Evolutionary conservation across 2,888 invertebrate genomes (phyloP), one percentile per base, ranked within the genome.

Genomic region (Metacarcinus magister): DNA sequence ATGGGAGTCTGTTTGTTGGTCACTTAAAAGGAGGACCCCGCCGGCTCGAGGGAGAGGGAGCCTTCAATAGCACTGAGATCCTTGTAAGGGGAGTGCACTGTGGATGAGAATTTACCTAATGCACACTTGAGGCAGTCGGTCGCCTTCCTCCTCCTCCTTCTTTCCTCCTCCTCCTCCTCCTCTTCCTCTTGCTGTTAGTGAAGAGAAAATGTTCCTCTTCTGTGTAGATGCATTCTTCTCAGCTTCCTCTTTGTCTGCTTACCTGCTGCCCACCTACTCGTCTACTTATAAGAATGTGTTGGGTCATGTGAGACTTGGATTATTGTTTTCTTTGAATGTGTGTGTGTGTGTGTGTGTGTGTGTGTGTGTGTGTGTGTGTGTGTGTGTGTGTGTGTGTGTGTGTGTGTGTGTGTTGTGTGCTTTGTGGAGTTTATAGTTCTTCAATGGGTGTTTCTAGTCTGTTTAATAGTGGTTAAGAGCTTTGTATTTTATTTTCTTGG

Each of bases 31-130:
- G 28, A 82, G 82, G 82, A 32, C 82, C 82, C 3, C 67, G 67
- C 13, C 67, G 67, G 67, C 10, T 10, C 23, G 32, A 82, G 82
- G 32, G 82, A 4, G 82, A 82, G 82, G 82, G 82, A 32, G 82
- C 10, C 82, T 82, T 82, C 82, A 82, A 32, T 82, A 82, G 82
- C 82, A 32, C 28, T 28, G 32, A 82, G 5, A 82, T 28, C 82
- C 82, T 82, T 32, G 5, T 82, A 82, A 32, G 82, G 82, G 32
- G 32, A 82, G 82, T 32, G 82, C 5, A 13, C 28, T 28, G 32
- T 28, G 32, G 82, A 82, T 82, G 82, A 82, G 82, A 32, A 82
- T 82, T 82, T 82, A 82, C 82, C 82, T 32, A 82, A 82, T 82
- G 82, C 82, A 82, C 82, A 82, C 82, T 82, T 82, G 23, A 23